Conservation (phyloP, 2,888 invertebrate species). For the Brachylomia viminalis region DNA sequence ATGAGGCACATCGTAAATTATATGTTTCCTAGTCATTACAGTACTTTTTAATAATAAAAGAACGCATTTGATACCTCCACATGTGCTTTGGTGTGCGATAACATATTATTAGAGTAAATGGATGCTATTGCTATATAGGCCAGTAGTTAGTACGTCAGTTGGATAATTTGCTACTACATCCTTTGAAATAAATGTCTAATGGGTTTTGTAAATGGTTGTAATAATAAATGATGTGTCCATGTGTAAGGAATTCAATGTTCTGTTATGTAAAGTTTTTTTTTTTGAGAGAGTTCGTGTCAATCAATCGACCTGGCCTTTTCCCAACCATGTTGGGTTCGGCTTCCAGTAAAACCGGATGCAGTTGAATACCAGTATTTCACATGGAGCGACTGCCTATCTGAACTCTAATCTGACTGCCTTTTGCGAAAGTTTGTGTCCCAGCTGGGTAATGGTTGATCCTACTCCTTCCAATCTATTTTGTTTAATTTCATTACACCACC, state of each 20-base stretch:
- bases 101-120: constrained; percentile 54
- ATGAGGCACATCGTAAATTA: not conserved
- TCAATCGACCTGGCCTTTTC: not conserved
- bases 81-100: constrained; percentile 42
- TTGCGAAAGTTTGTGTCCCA: not conserved
- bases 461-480: not conserved
- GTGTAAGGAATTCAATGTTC: constrained; percentile 3
- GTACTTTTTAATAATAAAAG: constrained; percentile 5
- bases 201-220: constrained; percentile 23
- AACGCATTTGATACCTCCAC: constrained; percentile 22
- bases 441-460: not conserved
- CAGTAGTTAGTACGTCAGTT: constrained; percentile 23
- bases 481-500: not conserved
- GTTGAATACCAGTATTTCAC: not conserved
- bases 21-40: not conserved
- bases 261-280: not conserved
- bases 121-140: constrained; percentile 17
- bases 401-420: not conserved
- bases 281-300: not conserved
- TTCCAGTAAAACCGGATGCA: not conserved
- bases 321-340: not conserved
- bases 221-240: not conserved
- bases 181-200: constrained; percentile 26
- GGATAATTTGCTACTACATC: constrained; percentile 37
- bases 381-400: not conserved